These are phyloP conservation scores for Nycticryphes semicollaris DNA, from an alignment of 2,113 vertebrate genomes.

Conservation along the genomic window DNA sequence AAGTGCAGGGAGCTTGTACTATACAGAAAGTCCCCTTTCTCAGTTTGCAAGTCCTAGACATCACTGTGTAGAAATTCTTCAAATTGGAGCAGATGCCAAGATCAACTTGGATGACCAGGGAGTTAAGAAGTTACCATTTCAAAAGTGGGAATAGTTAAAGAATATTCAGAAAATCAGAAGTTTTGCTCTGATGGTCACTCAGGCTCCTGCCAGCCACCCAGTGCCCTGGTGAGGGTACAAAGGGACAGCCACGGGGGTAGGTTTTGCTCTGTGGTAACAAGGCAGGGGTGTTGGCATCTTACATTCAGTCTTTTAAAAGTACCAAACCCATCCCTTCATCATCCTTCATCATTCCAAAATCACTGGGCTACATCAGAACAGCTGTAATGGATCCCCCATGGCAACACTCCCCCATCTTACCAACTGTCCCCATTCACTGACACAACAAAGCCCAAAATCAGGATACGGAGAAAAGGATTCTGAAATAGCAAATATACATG, in stretches of 20 bases:
- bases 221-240: neutral
- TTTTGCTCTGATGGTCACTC: neutral
- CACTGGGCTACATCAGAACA: neutral
- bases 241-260: neutral
- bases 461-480: neutral
- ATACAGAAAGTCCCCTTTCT: neutral
- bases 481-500: neutral
- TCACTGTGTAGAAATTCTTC: neutral
- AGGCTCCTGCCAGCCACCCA: neutral
- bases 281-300: neutral
- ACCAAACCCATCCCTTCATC: too few species aligned
- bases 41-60: neutral
- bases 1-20: neutral
- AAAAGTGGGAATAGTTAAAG: neutral
- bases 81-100: neutral
- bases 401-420: rapidly evolving
- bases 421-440: neutral
- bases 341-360: neutral
- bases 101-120: neutral
- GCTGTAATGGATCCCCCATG: rapidly evolving
- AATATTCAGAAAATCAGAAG: neutral
- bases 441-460: neutral
- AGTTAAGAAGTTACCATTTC: neutral
- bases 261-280: neutral
- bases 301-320: neutral